Percentiles rank a stretch among this genome's conserved stretches.
Evolutionary conservation across 2,888 invertebrate species (phyloP).

Genomic region (Cylloceria caligata): DNA sequence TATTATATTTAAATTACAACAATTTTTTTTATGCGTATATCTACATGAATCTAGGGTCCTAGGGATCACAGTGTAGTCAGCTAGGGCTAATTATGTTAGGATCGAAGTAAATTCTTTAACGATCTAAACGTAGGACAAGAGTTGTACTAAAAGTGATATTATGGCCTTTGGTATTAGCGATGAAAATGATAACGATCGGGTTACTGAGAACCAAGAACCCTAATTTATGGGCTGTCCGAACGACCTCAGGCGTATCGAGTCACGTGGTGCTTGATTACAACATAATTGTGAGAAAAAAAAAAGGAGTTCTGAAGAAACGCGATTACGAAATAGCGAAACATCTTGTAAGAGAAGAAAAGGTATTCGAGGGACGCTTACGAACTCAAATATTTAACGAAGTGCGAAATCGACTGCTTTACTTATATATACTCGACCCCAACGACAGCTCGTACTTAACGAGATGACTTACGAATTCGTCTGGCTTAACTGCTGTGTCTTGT

Average conservation of each 20-base stretch:
- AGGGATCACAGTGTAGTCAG: too few relatives aligned
- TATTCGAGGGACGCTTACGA: slow-evolving; percentile 23
- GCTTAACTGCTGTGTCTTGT: slow-evolving; percentile 28
- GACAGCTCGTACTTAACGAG: slow-evolving; percentile 8
- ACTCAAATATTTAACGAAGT: slow-evolving; percentile 50
- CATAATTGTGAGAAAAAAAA: background rate
- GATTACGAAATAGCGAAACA: slow-evolving; percentile 42
- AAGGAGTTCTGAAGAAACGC: slow-evolving; percentile 1
- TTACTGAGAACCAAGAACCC: background rate
- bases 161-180: background rate
- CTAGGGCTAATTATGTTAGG: background rate
- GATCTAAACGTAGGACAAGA: background rate
- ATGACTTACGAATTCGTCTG: slow-evolving; percentile 47
- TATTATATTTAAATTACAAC: too few relatives aligned
- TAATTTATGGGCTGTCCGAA: slow-evolving; percentile 2
- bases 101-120: background rate
- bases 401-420: slow-evolving; percentile 14
- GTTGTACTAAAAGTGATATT: background rate
- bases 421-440: slow-evolving; percentile 24
- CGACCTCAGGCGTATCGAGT: background rate
- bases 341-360: slow-evolving; percentile 13
- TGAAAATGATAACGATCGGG: background rate
- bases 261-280: background rate
- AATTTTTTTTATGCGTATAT: too few relatives aligned
- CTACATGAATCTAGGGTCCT: too few relatives aligned